These are phyloP conservation scores for Pangasius larnaudii DNA, from an alignment of 2,797 vertebrate species.

Conservation along the genomic window DNA sequence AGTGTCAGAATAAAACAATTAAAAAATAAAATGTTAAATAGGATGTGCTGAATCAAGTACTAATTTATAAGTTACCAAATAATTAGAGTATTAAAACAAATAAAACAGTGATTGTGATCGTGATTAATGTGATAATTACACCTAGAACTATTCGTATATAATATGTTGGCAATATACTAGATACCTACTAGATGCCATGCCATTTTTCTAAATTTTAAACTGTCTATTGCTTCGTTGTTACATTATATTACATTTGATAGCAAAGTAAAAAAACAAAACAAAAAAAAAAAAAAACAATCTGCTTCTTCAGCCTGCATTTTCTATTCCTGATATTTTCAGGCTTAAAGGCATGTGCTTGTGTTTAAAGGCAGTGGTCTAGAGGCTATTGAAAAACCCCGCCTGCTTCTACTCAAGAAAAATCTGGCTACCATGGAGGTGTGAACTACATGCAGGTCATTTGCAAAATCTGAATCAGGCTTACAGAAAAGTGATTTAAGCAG, in stretches of 20 bases:
- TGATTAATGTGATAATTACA: neutral
- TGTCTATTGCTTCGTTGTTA: too few species aligned
- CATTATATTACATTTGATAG: too few species aligned
- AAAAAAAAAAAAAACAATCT: too few species aligned
- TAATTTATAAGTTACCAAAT: neutral
- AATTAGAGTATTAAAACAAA: neutral
- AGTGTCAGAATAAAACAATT: neutral
- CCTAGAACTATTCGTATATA: neutral
- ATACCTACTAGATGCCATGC: too few species aligned
- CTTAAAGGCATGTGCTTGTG: neutral
- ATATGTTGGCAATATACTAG: too few species aligned
- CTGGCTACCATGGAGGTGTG: neutral
- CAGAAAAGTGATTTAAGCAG: neutral
- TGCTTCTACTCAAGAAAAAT: neutral
- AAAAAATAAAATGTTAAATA: neutral
- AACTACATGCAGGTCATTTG: neutral
- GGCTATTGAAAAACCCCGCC: neutral
- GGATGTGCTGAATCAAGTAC: neutral
- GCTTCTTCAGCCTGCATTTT: neutral
- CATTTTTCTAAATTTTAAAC: too few species aligned
- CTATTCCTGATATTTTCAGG: neutral
- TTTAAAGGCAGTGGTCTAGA: neutral
- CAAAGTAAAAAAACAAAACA: too few species aligned
- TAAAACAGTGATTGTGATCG: too few species aligned
- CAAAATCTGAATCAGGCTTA: neutral